These are phyloP conservation scores for Molanna angustata DNA, from an alignment of 2,888 invertebrate species.

Conservation along the genomic window DNA sequence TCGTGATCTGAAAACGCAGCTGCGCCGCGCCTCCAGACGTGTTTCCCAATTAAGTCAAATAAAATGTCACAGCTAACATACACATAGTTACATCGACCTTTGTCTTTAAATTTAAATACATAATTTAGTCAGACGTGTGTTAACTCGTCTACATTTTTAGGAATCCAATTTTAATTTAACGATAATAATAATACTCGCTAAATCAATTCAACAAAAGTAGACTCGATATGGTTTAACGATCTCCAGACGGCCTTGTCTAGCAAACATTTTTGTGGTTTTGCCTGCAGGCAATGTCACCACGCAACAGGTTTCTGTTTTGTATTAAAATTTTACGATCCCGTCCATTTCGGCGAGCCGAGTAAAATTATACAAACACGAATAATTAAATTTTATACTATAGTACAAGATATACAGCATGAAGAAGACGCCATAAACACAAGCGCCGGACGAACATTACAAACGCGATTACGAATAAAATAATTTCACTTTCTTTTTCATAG, in stretches of 20 bases:
- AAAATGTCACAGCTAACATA: no score
- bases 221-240: slow-evolving; percentile 11
- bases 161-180: no score
- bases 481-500: slow-evolving; percentile 23
- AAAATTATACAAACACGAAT: not conserved
- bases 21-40: not conserved
- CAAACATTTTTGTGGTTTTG: slow-evolving; percentile 12
- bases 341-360: no score
- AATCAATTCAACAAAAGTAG: not conserved
- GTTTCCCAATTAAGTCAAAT: not conserved
- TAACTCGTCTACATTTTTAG: no score
- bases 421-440: not conserved
- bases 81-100: no score
- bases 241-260: slow-evolving; percentile 18
- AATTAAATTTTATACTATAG: not conserved
- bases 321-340: not conserved
- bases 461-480: slow-evolving; percentile 11
- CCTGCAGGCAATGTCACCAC: slow-evolving; percentile 17
- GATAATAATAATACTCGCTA: no score
- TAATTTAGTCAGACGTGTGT: no score
- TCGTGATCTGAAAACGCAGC: not conserved
- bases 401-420: no score
- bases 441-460: slow-evolving; percentile 5
- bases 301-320: slow-evolving; percentile 12
- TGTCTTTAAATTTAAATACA: no score